A percentile compares a stretch with the other conserved stretches of the same genome.
These are phyloP conservation scores for Rachycentron canadum DNA, from an alignment of 2,797 vertebrate species.

Conservation along the genomic window DNA sequence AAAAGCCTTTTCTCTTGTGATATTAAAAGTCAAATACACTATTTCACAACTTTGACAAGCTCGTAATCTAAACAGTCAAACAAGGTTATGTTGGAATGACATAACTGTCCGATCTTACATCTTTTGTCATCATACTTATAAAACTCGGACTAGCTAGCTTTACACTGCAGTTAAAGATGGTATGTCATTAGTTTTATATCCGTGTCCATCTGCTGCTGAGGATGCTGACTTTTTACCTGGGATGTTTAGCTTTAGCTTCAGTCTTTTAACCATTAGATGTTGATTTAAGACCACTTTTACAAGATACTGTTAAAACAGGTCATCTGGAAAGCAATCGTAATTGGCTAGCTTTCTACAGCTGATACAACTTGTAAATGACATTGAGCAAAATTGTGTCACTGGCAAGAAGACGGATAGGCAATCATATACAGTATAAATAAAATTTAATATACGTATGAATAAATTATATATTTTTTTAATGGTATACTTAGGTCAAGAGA, in stretches of 20 bases:
- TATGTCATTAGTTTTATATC: not conserved
- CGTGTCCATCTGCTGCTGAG: no score
- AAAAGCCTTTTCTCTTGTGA: not conserved
- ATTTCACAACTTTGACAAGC: not conserved
- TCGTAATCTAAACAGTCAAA: not conserved
- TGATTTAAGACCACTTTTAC: constrained; percentile 11
- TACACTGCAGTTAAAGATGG: not conserved
- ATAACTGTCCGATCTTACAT: no score
- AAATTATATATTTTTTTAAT: no score
- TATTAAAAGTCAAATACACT: not conserved
- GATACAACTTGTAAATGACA: not conserved
- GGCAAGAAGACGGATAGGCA: not conserved
- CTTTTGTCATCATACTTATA: no score
- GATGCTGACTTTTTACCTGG: no score
- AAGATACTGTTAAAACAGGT: not conserved
- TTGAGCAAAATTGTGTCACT: not conserved
- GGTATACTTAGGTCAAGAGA: no score
- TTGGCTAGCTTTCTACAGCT: no score
- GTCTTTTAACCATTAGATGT: not conserved
- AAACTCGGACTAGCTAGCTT: not conserved
- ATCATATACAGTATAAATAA: no score
- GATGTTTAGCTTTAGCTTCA: no score
- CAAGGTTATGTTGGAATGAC: no score
- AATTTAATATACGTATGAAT: no score
- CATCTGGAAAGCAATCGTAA: no score